Conservation (phyloP, 2,113 vertebrate genomes). For the Dromas ardeola region DNA sequence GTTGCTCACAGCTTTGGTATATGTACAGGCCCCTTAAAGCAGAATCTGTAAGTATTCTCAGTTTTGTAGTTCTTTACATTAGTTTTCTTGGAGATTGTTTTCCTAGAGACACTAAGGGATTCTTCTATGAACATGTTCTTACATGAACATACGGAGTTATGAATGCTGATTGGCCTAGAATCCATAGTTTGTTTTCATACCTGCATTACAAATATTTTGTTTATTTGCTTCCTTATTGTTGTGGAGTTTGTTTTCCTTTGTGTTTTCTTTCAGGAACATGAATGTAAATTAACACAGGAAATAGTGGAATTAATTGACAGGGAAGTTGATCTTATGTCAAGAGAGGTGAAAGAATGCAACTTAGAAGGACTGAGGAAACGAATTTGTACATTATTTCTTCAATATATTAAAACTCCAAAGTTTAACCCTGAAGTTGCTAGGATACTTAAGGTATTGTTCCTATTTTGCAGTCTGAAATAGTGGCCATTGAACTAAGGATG, state of each 20-base stretch:
- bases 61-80: background rate
- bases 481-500: background rate
- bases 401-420: slow-evolving; percentile 88
- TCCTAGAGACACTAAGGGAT: background rate
- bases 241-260: background rate
- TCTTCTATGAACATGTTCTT: background rate
- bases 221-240: background rate
- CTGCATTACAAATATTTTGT: background rate
- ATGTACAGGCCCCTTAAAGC: background rate
- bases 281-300: slow-evolving; percentile 86
- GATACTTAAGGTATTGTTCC: slow-evolving; percentile 83
- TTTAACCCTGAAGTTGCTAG: slow-evolving; percentile 88
- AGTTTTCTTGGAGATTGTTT: background rate
- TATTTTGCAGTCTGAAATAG: background rate
- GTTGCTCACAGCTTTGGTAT: background rate
- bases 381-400: slow-evolving; percentile 90
- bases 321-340: slow-evolving; percentile 86
- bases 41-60: background rate
- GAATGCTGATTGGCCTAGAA: background rate
- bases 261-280: slow-evolving; percentile 79
- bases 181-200: background rate
- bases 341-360: slow-evolving; percentile 78
- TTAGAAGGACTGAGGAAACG: slow-evolving; percentile 90
- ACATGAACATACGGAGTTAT: background rate
- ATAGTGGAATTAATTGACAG: slow-evolving; percentile 88